Evolutionary conservation across 2,888 invertebrate species (phyloP), one percentile per base, ranked within the genome.

Genomic region (Drosophila leonis): DNA sequence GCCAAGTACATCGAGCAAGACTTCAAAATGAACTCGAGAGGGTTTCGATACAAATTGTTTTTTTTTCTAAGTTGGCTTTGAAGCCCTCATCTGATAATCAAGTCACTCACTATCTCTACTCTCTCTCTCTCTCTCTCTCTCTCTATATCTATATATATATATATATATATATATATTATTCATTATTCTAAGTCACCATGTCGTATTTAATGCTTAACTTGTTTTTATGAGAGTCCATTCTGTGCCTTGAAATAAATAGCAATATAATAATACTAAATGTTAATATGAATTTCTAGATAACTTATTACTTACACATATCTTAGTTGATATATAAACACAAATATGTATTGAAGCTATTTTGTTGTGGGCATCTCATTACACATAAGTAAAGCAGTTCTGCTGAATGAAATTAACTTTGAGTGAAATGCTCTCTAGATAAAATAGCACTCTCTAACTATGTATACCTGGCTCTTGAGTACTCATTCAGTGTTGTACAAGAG

Each of bases 401-500:
- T 31, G 31, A 31, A n/a, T 1, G 18, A 48, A 18, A 6, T 3
- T 10, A 48, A 18, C 29, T 3, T 48, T 31, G 29, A 18, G 18
- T 52, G 5, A 6, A 15, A 10, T 24, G 6, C 35, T 24, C 10
- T n/a, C 35, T 24, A n/a, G 35, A 24, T 35, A 35, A 35, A 24
- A 37, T 5, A 24, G 10, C n/a, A 18, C 18, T n/a, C n/a, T 48
- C 29, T 29, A 27, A 4, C 48, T 12, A 12, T 18, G 48, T 18
- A 1, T 39, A 31, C 10, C 29, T 46, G 20, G 4, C n/a, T 7
- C 15, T 18, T 33, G n/a, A 42, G 35, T 39, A 5, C 29, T 2
- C 2, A 24, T 44, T 27, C 71, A 70, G 75, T 68, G 71, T 44
- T 59, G 48, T 18, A 65, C 52, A 27, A 70, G 56, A 74, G 74